phyloP scores from a whole-genome alignment of 2,113 vertebrate species.

The Tenebrosternarchus preto region DNA sequence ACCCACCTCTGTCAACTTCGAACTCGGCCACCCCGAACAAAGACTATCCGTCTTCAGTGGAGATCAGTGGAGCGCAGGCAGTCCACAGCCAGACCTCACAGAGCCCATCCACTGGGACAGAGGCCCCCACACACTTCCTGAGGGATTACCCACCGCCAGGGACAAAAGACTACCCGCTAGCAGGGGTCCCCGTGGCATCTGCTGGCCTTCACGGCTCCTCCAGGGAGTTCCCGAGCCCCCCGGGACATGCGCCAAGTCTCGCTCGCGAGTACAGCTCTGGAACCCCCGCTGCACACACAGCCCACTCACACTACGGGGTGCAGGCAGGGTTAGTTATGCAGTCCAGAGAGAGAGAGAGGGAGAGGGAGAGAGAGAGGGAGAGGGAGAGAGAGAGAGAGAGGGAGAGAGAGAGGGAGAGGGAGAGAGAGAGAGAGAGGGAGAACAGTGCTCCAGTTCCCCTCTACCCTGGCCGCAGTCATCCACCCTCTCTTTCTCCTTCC shows the following conservation, averaged over 20 bases:
- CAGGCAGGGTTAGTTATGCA: slow-evolving; percentile 46
- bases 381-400: slow-evolving; percentile 34
- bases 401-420: slow-evolving; percentile 36
- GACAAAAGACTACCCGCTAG: slow-evolving; percentile 43
- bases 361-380: slow-evolving; percentile 55
- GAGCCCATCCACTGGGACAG: slow-evolving; percentile 65
- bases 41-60: slow-evolving; percentile 71
- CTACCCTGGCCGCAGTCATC: slow-evolving; percentile 73
- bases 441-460: slow-evolving; percentile 63
- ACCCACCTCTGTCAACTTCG: slow-evolving; percentile 66
- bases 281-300: slow-evolving; percentile 62
- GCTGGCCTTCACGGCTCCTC: slow-evolving; percentile 59
- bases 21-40: slow-evolving; percentile 66
- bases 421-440: slow-evolving; percentile 54
- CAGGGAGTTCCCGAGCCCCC: slow-evolving; percentile 75
- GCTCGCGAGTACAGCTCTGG: slow-evolving; percentile 72
- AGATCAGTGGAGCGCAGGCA: slow-evolving; percentile 59
- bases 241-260: slow-evolving; percentile 69
- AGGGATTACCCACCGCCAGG: slow-evolving; percentile 70
- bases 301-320: slow-evolving; percentile 70
- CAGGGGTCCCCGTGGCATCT: slow-evolving; percentile 58
- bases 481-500: slow-evolving; percentile 73
- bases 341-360: slow-evolving; percentile 58
- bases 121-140: slow-evolving; percentile 70
- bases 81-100: slow-evolving; percentile 54